Conservation (phyloP, 1,140 invertebrate species). For the Microplitis mediator region DNA sequence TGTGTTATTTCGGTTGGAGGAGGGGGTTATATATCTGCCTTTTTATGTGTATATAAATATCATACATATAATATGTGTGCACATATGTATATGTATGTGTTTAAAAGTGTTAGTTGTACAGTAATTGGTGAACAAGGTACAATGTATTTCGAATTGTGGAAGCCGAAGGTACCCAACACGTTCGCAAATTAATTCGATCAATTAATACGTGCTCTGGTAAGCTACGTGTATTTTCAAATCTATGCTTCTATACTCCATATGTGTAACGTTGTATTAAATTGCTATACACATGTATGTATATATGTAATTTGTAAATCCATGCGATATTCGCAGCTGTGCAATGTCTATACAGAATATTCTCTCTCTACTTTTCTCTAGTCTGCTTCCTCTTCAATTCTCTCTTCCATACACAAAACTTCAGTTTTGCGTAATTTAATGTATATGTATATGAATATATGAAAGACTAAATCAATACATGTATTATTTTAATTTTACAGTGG, state of each 20-base stretch:
- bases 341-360: background rate
- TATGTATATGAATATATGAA: too few relatives aligned
- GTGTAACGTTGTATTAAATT: background rate
- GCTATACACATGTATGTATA: slow-evolving; percentile 20
- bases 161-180: slow-evolving; percentile 8
- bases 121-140: background rate
- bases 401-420: too few relatives aligned
- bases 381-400: too few relatives aligned
- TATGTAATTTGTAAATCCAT: slow-evolving; percentile 15
- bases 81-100: too few relatives aligned
- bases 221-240: slow-evolving; percentile 17
- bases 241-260: slow-evolving; percentile 6
- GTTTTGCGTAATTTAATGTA: too few relatives aligned
- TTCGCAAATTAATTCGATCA: slow-evolving; percentile 47
- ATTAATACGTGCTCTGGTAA: slow-evolving; percentile 49
- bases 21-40: too few relatives aligned
- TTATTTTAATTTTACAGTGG: too few relatives aligned
- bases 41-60: too few relatives aligned
- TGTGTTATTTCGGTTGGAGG: background rate
- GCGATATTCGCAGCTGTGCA: slow-evolving; percentile 12
- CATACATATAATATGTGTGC: too few relatives aligned
- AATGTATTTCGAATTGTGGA: slow-evolving; percentile 1
- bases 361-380: too few relatives aligned
- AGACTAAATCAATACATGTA: too few relatives aligned
- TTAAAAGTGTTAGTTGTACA: too few relatives aligned